A percentile compares a stretch with the other conserved stretches of the same genome.
Conservation (phyloP, 2,888 invertebrate genomes). For the Drosophila planitibia region DNA sequence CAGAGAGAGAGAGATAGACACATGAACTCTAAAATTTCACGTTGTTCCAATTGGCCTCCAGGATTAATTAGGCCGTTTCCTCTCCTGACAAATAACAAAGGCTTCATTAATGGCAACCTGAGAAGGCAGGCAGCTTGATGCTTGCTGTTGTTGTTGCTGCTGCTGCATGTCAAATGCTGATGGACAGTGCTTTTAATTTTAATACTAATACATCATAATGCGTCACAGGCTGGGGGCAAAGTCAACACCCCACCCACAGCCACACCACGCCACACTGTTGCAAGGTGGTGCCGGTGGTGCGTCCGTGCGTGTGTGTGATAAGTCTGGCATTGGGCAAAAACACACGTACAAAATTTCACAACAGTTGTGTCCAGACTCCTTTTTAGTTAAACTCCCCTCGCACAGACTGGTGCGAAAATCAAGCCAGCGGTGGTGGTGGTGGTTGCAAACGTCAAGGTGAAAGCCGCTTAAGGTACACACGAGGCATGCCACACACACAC, state of each 20-base stretch:
- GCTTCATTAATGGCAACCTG: constrained; percentile 69
- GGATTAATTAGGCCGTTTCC: constrained; percentile 60
- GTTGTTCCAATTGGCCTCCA: constrained; percentile 17
- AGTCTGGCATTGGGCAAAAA: constrained; percentile 65
- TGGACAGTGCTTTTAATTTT: constrained; percentile 81
- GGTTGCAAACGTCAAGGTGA: constrained; percentile 73
- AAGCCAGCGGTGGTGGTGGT: constrained; percentile 51
- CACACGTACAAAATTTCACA: constrained; percentile 73
- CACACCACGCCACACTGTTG: constrained; percentile 19
- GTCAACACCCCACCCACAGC: constrained; percentile 45
- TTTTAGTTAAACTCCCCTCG: constrained; percentile 19
- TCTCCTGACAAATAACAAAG: constrained; percentile 51
- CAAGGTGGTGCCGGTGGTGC: constrained; percentile 50
- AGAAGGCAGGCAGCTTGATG: constrained; percentile 13
- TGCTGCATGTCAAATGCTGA: constrained; percentile 59
- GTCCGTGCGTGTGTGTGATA: constrained; percentile 77
- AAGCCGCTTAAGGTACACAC: constrained; percentile 76
- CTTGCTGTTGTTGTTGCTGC: constrained; percentile 13
- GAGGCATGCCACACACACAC: constrained; percentile 13
- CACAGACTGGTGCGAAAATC: constrained; percentile 65
- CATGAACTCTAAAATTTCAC: not conserved
- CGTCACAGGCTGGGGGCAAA: constrained; percentile 49
- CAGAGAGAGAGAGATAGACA: not conserved
- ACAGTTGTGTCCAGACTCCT: constrained; percentile 55
- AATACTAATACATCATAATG: constrained; percentile 84